Evolutionary conservation across 2,888 invertebrate species (phyloP), one percentile per base, ranked within the genome.

Genomic region (Troides aeacus): DNA sequence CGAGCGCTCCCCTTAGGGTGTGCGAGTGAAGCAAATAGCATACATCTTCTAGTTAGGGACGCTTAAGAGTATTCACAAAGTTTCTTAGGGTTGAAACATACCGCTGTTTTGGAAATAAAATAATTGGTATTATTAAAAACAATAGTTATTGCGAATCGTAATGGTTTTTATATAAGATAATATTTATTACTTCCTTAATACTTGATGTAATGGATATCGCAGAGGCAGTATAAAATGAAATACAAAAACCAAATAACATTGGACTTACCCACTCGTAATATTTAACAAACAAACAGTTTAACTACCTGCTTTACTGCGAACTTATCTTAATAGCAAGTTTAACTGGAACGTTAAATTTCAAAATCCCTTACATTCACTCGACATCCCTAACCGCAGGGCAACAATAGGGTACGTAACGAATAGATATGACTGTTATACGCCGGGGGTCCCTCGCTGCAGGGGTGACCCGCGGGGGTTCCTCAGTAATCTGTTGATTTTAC

Each of bases 401-500:
- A 89, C 88, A 90, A 90, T 86, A 84, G 88, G 84, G 84, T 86
- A 85, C 83, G 86, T 84, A 88, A 85, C 89, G 89, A 88, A 87
- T 89, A 85, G 86, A 84, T 87, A 86, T 85, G 82, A 88, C 76
- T 77, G 76, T 76, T 85, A 84, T 84, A 82, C 83, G 82, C 80
- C 82, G 81, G 84, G 89, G 87, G 86, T 84, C 80, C 81, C 75
- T 73, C 78, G 81, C 81, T 77, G 78, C 75, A 74, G 80, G 86
- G 85, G 81, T 79, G 83, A 81, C 76, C 79, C 76, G 77, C 80
- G 77, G 85, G 90, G 89, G 85, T 79, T 81, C 86, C 81, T 81
- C 82, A 79, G 85, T 92, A 92, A 92, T 92, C 92, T 92, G 92
- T 91, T 91, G 91, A 92, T 92, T 92, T 91, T 91, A 90, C 91